Percentiles rank a stretch among this genome's conserved stretches.
phyloP scores from a whole-genome alignment of 1,140 invertebrate genomes.

The Nephotettix cincticeps region DNA sequence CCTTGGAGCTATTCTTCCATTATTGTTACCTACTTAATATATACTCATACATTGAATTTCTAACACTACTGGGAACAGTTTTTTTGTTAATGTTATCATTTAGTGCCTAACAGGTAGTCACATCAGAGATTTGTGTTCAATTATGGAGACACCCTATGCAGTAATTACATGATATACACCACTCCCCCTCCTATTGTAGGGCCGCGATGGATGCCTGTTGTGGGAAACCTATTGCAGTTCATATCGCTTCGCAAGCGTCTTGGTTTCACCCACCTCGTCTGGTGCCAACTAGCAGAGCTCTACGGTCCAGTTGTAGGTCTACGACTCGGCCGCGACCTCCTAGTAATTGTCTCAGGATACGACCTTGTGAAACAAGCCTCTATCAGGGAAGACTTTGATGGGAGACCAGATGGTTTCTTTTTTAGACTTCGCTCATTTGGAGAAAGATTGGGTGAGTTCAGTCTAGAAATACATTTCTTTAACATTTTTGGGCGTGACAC shows the following conservation, averaged over 20 bases:
- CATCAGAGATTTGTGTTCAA: too few relatives aligned
- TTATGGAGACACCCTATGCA: too few relatives aligned
- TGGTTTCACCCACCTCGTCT: constrained; percentile 46
- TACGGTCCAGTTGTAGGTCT: constrained; percentile 53
- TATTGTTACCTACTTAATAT: too few relatives aligned
- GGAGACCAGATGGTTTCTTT: constrained; percentile 68
- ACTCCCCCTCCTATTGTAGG: constrained; percentile 41
- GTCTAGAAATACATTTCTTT: too few relatives aligned
- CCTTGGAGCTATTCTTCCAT: too few relatives aligned
- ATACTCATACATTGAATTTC: too few relatives aligned
- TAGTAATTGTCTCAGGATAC: constrained; percentile 61
- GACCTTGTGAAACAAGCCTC: constrained; percentile 60
- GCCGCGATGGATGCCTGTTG: constrained; percentile 50
- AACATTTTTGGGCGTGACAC: too few relatives aligned
- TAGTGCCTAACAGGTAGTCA: too few relatives aligned
- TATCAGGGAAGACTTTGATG: constrained; percentile 62
- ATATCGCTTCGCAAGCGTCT: constrained; percentile 39
- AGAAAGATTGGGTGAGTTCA: constrained; percentile 58
- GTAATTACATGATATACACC: too few relatives aligned
- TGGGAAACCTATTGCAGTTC: constrained; percentile 48
- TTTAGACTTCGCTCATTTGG: constrained; percentile 62
- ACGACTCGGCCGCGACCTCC: constrained; percentile 56
- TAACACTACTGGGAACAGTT: too few relatives aligned
- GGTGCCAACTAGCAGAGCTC: constrained; percentile 39
- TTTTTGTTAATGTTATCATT: too few relatives aligned